phyloP scores from a whole-genome alignment of 2,797 vertebrate species.

The Sebastes iracundus region DNA sequence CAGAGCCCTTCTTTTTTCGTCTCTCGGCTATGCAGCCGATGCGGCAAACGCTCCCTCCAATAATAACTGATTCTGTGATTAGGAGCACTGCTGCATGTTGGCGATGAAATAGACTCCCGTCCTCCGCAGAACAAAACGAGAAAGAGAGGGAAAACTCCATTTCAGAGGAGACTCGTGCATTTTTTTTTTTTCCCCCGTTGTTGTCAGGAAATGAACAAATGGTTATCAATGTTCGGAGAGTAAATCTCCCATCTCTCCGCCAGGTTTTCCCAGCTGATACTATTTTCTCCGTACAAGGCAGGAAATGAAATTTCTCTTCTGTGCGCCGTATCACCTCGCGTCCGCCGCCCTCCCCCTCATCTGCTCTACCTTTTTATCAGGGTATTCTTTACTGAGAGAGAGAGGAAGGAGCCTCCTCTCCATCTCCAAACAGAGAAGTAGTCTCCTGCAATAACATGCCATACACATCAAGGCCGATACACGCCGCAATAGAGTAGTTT shows the following conservation, averaged over 20 bases:
- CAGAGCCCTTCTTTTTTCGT: constrained; percentile 63
- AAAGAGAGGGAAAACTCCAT: constrained; percentile 78
- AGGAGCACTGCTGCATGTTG: constrained; percentile 87
- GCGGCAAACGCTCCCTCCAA: constrained; percentile 82
- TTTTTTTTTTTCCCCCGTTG: constrained; percentile 79
- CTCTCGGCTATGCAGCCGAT: constrained; percentile 74
- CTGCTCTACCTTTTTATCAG: constrained; percentile 84
- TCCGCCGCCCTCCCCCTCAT: constrained; percentile 21
- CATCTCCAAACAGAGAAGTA: constrained; percentile 72
- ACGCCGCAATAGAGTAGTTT: constrained; percentile 76
- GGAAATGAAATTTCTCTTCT: constrained; percentile 95
- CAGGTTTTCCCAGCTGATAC: constrained; percentile 94
- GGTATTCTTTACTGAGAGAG: constrained; percentile 78
- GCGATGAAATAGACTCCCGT: constrained; percentile 86
- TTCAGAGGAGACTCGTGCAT: constrained; percentile 89
- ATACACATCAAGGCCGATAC: constrained; percentile 57
- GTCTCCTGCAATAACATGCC: constrained; percentile 69
- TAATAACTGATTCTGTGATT: constrained; percentile 97
- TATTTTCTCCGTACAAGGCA: constrained; percentile 90
- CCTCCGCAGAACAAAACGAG: constrained; percentile 83
- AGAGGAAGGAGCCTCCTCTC: constrained; percentile 64
- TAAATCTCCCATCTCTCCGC: constrained; percentile 92
- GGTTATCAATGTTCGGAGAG: constrained; percentile 95
- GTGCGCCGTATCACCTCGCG: constrained; percentile 55
- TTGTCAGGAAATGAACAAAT: constrained; percentile 99